Evolutionary conservation across 2,888 invertebrate species (phyloP), one percentile per base, ranked within the genome.

Genomic region (Patella caerulea): DNA sequence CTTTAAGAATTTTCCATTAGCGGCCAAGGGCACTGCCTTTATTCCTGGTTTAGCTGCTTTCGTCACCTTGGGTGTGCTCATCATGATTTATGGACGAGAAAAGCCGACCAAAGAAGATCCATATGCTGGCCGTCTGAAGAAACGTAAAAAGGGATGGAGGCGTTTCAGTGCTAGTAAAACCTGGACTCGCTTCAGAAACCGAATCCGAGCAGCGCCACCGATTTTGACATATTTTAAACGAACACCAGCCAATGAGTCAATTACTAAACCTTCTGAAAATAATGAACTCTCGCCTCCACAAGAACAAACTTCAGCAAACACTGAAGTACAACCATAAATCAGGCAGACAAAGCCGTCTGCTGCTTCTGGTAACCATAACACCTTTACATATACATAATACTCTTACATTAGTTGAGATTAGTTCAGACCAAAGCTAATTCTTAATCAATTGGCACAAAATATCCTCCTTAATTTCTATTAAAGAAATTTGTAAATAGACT

Each of bases 11-110:
- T 92, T 91, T 82, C 86, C 91, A 2, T 78, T 92, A 70, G 86
- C 85, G 3, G 87, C 91, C n/a, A 93, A 93, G 82, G 90, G 90
- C 69, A 88, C 92, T 17, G 93, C 93, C 5, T 92, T 93, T 83
- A 90, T 93, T 77, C 93, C 93, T 3, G 83, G 87, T 69, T 55
- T 91, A 5, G 73, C 76, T 0, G 86, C 86, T 11, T 90, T 90
- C 77, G 76, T 90, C n/a, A 77, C 84, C 34, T 89, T 91, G 77
- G 89, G 88, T 7, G 77, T 89, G 2, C 79, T 89, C 29, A 81
- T 91, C n/a, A 85, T 83, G 82, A 81, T 83, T 55, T 90, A 87
- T 82, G 91, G 91, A 0, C 78, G 91, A 29, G 78, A 79, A 12
- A 88, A 84, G 73, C 88, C 88, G 14, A 84, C 86, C 0, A 83